phyloP scores from a whole-genome alignment of 1,140 invertebrate species.

The Neoseiulus cucumeris region DNA sequence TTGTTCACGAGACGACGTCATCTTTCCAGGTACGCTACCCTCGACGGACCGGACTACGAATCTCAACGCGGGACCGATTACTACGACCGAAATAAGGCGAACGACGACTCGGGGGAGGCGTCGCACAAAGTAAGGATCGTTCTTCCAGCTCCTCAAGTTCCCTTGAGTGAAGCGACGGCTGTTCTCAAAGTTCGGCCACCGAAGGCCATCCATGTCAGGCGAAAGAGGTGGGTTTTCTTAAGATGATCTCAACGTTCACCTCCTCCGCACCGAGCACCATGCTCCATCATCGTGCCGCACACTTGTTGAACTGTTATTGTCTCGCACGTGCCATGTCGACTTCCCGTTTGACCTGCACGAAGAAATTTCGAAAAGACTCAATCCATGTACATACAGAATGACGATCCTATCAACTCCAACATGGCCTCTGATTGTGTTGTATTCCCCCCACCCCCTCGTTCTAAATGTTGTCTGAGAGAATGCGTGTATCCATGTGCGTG shows the following conservation, averaged over 20 bases:
- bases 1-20: neutral
- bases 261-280: too few species aligned
- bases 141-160: neutral
- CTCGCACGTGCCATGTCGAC: too few species aligned
- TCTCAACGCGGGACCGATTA: neutral
- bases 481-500: too few species aligned
- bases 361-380: too few species aligned
- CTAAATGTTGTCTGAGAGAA: too few species aligned
- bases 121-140: neutral
- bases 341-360: too few species aligned
- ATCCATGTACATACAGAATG: too few species aligned
- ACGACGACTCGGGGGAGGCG: neutral
- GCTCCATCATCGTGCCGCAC: too few species aligned
- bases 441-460: too few species aligned
- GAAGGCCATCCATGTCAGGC: neutral
- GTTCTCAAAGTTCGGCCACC: neutral
- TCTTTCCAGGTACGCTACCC: neutral
- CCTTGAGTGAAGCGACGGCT: neutral
- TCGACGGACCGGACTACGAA: conserved; percentile 4
- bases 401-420: too few species aligned
- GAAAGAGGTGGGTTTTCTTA: conserved; percentile 7
- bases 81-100: neutral
- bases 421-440: too few species aligned
- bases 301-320: too few species aligned
- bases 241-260: neutral